Base-by-base conservation (phyloP, 2,888 invertebrate species). In the Acanthosepion pharaonis region DNA sequence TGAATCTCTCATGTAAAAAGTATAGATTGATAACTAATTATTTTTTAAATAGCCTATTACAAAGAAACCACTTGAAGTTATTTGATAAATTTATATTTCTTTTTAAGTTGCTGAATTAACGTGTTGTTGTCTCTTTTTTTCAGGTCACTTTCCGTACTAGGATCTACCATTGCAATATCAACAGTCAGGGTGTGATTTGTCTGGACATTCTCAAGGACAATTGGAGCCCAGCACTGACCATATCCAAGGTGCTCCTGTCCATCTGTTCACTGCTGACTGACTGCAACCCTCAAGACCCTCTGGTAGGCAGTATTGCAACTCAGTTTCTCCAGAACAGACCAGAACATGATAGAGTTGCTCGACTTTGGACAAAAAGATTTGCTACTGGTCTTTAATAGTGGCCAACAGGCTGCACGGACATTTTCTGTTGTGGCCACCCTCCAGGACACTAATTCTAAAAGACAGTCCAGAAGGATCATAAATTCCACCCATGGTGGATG, bases 121-220 rank as follows among this genome's bases (percentile, higher is more conserved):
- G 28, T 48, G 25, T 18, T 48, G 25, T 59, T 55, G 6, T 20
- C 42, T 49, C 6, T 55, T 94, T 42, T 42, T 95, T 95, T 92
- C 96, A 98, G 98, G 97, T 98, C 91, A 97, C 98, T 97, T 99
- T 99, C 98, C 98, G 99, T 96, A 99, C 99, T 95, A 98, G 99
- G 97, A 99, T 99, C 98, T 99, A 99, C 98, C 99, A 99, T 97
- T 99, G 99, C 98, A 99, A 99, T 98, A 99, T 99, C 97, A 99
- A 99, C 98, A 99, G 99, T 97, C 99, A 99, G 98, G 99, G 99
- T 95, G 99, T 99, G 95, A 99, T 99, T 97, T 99, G 99, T 98
- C 98, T 99, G 98, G 99, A 99, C 97, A 99, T 99, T 97, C 98
- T 99, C 96, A 99, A 99, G 98, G 99, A 99, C 98, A 99, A 99